Base-by-base conservation (phyloP, 1,140 invertebrate species). In the Holotrichia oblita region DNA sequence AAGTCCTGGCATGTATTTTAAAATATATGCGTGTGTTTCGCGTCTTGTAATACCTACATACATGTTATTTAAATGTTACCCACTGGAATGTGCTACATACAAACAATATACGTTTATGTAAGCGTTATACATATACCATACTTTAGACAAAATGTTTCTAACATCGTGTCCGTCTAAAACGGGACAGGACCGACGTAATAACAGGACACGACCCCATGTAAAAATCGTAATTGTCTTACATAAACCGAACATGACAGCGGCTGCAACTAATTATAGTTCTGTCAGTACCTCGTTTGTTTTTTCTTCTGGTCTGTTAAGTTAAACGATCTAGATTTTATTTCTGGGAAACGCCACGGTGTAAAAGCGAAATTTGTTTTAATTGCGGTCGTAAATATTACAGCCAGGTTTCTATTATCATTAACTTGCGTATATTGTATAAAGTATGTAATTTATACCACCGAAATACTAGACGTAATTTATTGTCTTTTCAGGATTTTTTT, bases 171-270 rank as follows among this genome's bases (percentile, higher is more conserved):
- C 12, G 48, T 17, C 48, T 55, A 55, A 17, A 55, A n/a, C n/a
- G n/a, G 14, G 48, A 34, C 27, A 34, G 27, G 27, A 34, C 27
- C 27, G 27, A 55, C 48, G 48, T 55, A 55, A 55, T 17, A n/a
- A 55, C 48, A 55, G 48, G 14, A 55, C 48, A n/a, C n/a, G 48
- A n/a, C 3, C 48, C 48, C 48, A 17, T 55, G 48, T 55, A 55
- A 55, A 55, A 55, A 55, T 55, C 48, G 48, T n/a, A n/a, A 55
- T 55, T 55, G 48, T 55, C 48, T 55, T 55, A 55, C 48, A 55
- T 55, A 55, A 7, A 55, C 48, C 48, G 12, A 55, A 55, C 48
- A 55, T 55, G 48, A 55, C 48, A 55, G 17, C 48, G 48, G 48
- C 48, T 55, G 17, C 48, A 55, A 55, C 48, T 55, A 55, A 55